Evolutionary conservation across 2,888 invertebrate species (phyloP).

Genomic region (Adela reaumurella): DNA sequence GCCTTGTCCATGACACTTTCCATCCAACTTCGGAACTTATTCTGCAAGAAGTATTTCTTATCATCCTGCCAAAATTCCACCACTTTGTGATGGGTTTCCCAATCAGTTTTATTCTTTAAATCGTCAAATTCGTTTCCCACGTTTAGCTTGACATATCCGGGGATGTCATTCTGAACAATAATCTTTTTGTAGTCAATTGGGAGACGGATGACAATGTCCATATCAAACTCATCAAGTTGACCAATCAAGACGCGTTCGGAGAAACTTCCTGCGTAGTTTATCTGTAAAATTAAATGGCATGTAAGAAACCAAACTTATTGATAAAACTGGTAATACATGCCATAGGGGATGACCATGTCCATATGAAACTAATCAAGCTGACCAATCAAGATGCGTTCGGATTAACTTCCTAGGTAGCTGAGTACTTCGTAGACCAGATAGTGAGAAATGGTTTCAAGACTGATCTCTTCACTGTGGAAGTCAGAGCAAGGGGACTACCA

Average conservation of each 20-base stretch:
- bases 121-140: slow-evolving; percentile 31
- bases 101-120: slow-evolving; percentile 29
- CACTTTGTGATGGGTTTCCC: slow-evolving; percentile 34
- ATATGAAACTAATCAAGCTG: too few species aligned
- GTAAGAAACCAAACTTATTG: too few species aligned
- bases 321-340: too few species aligned
- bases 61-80: slow-evolving; percentile 39
- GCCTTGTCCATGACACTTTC: slow-evolving; percentile 44
- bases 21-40: slow-evolving; percentile 51
- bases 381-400: too few species aligned
- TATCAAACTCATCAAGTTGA: slow-evolving; percentile 59
- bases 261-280: slow-evolving; percentile 56
- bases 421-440: too few species aligned
- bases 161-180: slow-evolving; percentile 30
- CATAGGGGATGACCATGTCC: too few species aligned
- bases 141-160: slow-evolving; percentile 45
- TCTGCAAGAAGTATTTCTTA: slow-evolving; percentile 41
- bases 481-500: too few species aligned
- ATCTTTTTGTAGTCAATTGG: slow-evolving; percentile 43
- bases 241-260: slow-evolving; percentile 59
- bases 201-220: slow-evolving; percentile 54
- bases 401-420: too few species aligned
- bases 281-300: slow-evolving; percentile 12
- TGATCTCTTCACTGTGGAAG: too few species aligned
- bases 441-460: too few species aligned